phyloP scores from a whole-genome alignment of 2,797 vertebrate genomes.

The Oryzias dopingdopingensis region DNA sequence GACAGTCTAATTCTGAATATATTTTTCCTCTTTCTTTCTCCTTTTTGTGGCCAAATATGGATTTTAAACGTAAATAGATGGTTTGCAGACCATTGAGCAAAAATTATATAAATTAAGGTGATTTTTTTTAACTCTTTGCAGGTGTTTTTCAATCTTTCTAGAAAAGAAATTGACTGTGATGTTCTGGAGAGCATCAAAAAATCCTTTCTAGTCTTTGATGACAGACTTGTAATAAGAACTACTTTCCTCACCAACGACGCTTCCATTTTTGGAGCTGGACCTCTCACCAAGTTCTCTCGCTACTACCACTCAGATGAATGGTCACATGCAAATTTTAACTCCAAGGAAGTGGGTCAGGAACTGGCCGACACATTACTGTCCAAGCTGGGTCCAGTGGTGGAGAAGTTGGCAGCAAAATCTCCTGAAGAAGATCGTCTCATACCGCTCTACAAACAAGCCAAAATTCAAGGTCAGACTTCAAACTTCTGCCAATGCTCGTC shows the following conservation, averaged over 20 bases:
- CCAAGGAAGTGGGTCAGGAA: constrained; percentile 86
- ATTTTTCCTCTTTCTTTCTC: too few species aligned
- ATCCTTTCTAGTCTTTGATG: constrained; percentile 87
- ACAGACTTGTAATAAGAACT: constrained; percentile 82
- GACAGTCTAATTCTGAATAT: too few species aligned
- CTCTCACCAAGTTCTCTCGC: constrained; percentile 88
- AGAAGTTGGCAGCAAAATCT: constrained; percentile 37
- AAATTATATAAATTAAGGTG: too few species aligned
- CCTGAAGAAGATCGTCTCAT: constrained; percentile 72
- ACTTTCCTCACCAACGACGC: constrained; percentile 83
- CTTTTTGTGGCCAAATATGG: too few species aligned
- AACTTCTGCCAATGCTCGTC: not conserved
- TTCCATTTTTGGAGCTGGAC: constrained; percentile 83
- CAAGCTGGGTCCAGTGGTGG: constrained; percentile 81
- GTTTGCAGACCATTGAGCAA: too few species aligned
- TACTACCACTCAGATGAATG: constrained; percentile 80
- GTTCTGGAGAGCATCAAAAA: constrained; percentile 81
- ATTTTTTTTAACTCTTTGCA: constrained; percentile 43
- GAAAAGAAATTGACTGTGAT: constrained; percentile 81
- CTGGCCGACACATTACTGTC: constrained; percentile 82
- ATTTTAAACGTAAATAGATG: too few species aligned
- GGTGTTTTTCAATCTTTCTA: constrained; percentile 87
- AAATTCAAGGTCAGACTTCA: constrained; percentile 80
- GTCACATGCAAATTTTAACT: constrained; percentile 83
- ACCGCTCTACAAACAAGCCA: constrained; percentile 81